Base-by-base conservation (phyloP, 1,140 invertebrate genomes). In the Cotesia vestalis region DNA sequence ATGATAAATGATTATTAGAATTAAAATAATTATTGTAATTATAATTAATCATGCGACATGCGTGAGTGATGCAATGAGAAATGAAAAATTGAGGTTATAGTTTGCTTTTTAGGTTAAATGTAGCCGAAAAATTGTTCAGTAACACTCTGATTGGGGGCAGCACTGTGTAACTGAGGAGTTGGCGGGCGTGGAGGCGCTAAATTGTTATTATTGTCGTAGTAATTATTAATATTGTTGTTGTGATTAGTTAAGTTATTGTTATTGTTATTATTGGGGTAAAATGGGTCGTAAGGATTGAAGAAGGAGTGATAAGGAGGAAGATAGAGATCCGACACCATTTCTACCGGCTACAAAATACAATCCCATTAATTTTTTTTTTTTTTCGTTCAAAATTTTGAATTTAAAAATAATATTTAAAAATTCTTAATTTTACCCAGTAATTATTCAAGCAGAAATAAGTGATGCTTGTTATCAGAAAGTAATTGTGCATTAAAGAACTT, bases 251-350 rank as follows among this genome's bases (percentile, higher is more conserved):
- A 46, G 40, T 46, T 27, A 46, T 46, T 11, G 11, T 46, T 46
- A 6, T 11, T 34, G 6, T 11, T 34, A 64, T 14, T 40, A 38
- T 14, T 14, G 3, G 35, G 62, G n/a, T 64, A 36, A 78, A 69
- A 82, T 40, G 78, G 87, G 76, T 80, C 78, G 53, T 85, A 85
- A 77, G 86, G 83, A 71, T 85, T 85, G 80, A 71, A 81, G 84
- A 69, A 82, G 79, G 53, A 55, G 78, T 84, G 74, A 73, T 78
- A 78, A 76, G 84, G 77, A 76, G 85, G 85, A 69, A 89, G 83
- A 86, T 91, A 92, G 82, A 92, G 89, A 86, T 92, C 91, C 86
- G 91, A 92, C 87, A 91, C 89, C 89, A 92, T 89, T 88, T 92
- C 91, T 87, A 91, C 89, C 83, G 90, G 90, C 91, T 91, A 90